Evolutionary conservation across 2,113 vertebrate species (phyloP).

Genomic region (Triplophysa dalaica): DNA sequence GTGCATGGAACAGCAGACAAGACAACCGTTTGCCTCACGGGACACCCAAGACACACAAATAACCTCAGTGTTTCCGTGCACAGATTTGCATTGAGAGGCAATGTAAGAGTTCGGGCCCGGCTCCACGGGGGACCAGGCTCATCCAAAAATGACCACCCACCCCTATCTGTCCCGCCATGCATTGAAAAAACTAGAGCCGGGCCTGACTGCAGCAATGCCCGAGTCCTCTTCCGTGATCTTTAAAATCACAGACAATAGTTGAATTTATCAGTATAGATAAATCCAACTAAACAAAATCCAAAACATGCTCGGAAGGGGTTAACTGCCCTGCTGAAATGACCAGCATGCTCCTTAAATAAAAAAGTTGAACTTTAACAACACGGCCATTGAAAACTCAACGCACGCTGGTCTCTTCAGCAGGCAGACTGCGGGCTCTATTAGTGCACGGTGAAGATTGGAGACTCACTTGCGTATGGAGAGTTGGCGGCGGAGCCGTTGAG

Average conservation of each 20-base stretch:
- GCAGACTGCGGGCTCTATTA: not conserved
- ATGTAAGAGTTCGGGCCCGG: too few species aligned
- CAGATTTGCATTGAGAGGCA: not conserved
- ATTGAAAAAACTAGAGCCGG: too few species aligned
- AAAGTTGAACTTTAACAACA: not conserved
- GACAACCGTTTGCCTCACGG: conserved; percentile 16
- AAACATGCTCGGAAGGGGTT: not conserved
- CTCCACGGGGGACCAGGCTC: too few species aligned
- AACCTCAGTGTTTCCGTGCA: conserved; percentile 6
- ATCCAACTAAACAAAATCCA: not conserved
- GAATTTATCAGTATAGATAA: not conserved
- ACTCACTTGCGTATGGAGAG: conserved; percentile 96
- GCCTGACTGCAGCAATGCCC: too few species aligned
- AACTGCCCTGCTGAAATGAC: conserved; percentile 1
- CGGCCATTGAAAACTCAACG: not conserved
- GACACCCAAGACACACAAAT: conserved; percentile 16
- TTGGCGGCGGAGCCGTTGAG: conserved; percentile 92
- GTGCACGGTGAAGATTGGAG: not conserved
- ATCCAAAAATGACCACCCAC: too few species aligned
- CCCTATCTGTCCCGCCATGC: too few species aligned
- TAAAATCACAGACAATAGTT: not conserved
- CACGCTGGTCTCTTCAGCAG: conserved; percentile 14
- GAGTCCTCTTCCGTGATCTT: too few species aligned
- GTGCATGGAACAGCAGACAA: conserved; percentile 46
- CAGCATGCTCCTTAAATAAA: not conserved